Evolutionary conservation across 2,888 invertebrate species (phyloP), one percentile per base, ranked within the genome.

Genomic region (Liposcelis brunnea): DNA sequence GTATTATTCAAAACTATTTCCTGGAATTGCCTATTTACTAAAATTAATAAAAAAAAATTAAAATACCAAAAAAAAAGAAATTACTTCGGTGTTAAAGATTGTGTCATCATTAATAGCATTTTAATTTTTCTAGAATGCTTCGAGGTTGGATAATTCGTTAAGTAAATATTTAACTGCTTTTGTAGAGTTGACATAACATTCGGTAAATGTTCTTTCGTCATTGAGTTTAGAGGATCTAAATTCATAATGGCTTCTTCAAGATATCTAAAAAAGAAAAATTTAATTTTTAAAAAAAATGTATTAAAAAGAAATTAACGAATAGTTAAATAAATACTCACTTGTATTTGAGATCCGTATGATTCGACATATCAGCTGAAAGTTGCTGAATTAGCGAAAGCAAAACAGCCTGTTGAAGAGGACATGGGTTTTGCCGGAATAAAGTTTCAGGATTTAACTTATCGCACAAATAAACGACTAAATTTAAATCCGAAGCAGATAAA

Each of bases 341-440:
- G 55, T 80, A 72, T 64, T 87, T 89, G 14, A 81, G 66, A 56
- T 84, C 83, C 10, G 87, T 86, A 55, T 89, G 80, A 51, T 80
- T 77, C 50, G 74, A 71, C 66, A 95, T 75, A 59, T 94, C 93
- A 0, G 87, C 83, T 14, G 90, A 84, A 15, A 94, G 74, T 63
- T 95, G 95, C 59, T 95, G 93, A 55, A 97, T 84, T 21, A 97
- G 73, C 2, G 94, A 90, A 44, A 97, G 70, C 51, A 95, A 69
- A 48, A 93, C 89, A 55, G 84, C 85, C 62, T 93, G 93, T 53
- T 80, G 79, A 47, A 93, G 72, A 18, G 75, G 71, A 56, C 85
- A 86, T 2, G 72, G 67, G 2, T 56, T 53, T 38, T 56, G 56
- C 42, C 64, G 64, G 65, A 94, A 87, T 49, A 91, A 80, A 49